Percentiles rank a stretch among this genome's conserved stretches.
Conservation (phyloP, 2,888 invertebrate species). For the Philaethria dido region DNA sequence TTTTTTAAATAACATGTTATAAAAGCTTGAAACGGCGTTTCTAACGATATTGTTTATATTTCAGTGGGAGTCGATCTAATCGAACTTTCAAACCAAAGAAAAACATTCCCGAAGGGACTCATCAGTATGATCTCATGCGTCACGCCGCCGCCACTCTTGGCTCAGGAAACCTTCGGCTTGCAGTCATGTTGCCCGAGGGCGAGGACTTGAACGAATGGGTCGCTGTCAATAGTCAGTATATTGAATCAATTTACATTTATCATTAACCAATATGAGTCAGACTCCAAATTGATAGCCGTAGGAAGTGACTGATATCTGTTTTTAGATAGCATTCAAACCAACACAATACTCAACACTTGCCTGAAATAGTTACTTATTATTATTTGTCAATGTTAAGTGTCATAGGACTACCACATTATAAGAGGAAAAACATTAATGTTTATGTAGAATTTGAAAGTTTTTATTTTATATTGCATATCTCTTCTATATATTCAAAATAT, state of each 20-base stretch:
- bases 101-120: conserved; percentile 98
- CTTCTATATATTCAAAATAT: too few species aligned
- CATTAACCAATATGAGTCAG: conserved; percentile 6
- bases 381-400: not conserved
- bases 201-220: conserved; percentile 99
- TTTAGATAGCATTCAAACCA: conserved; percentile 7
- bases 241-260: not conserved
- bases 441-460: too few species aligned
- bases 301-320: conserved; percentile 16
- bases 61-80: conserved; percentile 93
- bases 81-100: conserved; percentile 99
- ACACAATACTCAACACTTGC: not conserved
- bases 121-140: conserved; percentile 99
- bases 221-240: conserved; percentile 98
- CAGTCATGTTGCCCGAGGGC: conserved; percentile 98
- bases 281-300: not conserved
- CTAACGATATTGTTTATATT: conserved; percentile 36
- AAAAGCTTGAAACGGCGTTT: not conserved
- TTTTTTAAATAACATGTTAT: not conserved
- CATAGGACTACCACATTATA: too few species aligned
- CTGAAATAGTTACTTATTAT: not conserved
- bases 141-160: conserved; percentile 99
- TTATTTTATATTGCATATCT: too few species aligned
- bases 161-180: conserved; percentile 97
- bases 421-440: too few species aligned